phyloP scores from a whole-genome alignment of 2,113 vertebrate genomes.

The Perca schrenkii region DNA sequence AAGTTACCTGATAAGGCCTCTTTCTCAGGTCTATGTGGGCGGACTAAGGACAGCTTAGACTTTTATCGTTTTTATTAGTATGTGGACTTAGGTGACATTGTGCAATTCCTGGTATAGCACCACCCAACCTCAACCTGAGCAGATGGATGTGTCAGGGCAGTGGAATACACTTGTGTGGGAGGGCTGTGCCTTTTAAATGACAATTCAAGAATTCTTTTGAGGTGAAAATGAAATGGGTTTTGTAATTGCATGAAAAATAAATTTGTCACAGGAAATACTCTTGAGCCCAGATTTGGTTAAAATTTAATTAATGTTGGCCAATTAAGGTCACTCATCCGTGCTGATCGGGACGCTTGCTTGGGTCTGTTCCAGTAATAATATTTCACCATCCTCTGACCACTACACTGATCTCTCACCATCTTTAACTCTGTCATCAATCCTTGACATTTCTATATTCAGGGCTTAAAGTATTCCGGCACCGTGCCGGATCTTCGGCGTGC shows the following conservation, averaged over 20 bases:
- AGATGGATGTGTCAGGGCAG: background rate
- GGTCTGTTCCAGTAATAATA: slow-evolving; percentile 7
- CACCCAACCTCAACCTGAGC: background rate
- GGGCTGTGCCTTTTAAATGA: slow-evolving; percentile 13
- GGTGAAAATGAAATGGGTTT: background rate
- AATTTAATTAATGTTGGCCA: slow-evolving; percentile 17
- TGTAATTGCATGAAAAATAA: background rate
- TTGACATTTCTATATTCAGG: slow-evolving; percentile 77
- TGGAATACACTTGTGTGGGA: background rate
- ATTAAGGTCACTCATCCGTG: background rate
- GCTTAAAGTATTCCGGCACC: no score
- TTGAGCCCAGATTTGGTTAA: background rate
- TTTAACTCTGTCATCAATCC: background rate
- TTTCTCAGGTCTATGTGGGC: background rate
- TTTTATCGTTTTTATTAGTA: slow-evolving; percentile 8
- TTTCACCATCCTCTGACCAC: background rate
- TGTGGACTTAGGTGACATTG: background rate
- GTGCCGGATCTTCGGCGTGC: no score
- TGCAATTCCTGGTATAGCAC: background rate
- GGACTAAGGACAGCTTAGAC: no score
- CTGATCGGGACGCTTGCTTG: background rate
- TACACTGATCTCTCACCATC: background rate
- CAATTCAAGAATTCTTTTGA: background rate
- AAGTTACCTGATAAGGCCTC: background rate
- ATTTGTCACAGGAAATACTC: background rate